Conservation (phyloP, 2,797 vertebrate species). For the Enteromius fasciolatus region DNA sequence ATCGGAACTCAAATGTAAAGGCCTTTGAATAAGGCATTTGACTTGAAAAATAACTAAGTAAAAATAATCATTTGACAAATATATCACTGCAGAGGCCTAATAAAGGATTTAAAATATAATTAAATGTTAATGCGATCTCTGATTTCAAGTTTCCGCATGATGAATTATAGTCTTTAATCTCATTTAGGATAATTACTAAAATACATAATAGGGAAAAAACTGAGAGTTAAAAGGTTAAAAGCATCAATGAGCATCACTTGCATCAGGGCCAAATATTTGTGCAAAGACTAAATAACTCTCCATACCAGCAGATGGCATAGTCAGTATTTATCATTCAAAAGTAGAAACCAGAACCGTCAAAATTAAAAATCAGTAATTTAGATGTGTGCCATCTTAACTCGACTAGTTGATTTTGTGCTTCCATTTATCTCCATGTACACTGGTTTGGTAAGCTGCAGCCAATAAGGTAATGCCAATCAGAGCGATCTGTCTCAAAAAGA, state of each 20-base stretch:
- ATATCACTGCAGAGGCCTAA: neutral
- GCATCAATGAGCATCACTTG: neutral
- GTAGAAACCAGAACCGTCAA: neutral
- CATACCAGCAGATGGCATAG: neutral
- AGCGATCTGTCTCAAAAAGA: neutral
- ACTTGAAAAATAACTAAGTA: neutral
- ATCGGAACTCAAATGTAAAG: too few relatives aligned
- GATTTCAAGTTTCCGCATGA: neutral
- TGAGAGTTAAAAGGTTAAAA: neutral
- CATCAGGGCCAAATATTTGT: neutral
- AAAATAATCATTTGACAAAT: neutral
- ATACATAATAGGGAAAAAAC: neutral
- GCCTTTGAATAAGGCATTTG: too few relatives aligned
- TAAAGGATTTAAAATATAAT: too few relatives aligned
- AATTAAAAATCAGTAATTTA: neutral
- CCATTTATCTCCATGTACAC: neutral
- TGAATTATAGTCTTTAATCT: neutral
- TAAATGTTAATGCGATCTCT: neutral
- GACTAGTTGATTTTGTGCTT: neutral
- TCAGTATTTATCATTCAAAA: neutral
- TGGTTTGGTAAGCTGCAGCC: neutral
- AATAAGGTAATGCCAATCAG: neutral
- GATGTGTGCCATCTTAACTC: neutral
- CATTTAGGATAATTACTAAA: neutral
- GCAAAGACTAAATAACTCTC: neutral